Evolutionary conservation across 2,888 invertebrate genomes (phyloP).

Genomic region (Xanthorhoe designata): DNA sequence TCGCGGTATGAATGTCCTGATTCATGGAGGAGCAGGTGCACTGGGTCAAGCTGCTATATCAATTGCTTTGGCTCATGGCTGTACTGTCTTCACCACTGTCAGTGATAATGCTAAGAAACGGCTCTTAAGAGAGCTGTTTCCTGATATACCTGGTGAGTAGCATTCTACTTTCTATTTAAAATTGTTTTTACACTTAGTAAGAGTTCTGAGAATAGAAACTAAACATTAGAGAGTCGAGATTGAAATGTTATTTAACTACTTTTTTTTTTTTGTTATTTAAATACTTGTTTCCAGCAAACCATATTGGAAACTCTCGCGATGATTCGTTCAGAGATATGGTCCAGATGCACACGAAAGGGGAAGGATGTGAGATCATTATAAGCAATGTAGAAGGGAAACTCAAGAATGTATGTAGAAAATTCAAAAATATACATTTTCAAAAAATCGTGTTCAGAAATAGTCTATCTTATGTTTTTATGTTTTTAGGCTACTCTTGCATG

Average conservation of each 20-base stretch:
- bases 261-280: too few species aligned
- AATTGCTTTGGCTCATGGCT: conserved; percentile 59
- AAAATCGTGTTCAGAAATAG: too few species aligned
- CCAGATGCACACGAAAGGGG: conserved; percentile 51
- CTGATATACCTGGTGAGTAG: conserved; percentile 57
- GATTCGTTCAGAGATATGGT: conserved; percentile 61
- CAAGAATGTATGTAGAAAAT: conserved; percentile 53
- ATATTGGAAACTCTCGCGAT: conserved; percentile 67
- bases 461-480: too few species aligned
- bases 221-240: too few species aligned
- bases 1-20: conserved; percentile 43
- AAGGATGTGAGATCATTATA: conserved; percentile 61
- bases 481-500: conserved; percentile 40
- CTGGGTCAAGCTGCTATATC: conserved; percentile 70
- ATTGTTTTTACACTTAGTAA: neutral
- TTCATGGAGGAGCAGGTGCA: conserved; percentile 60
- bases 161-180: neutral
- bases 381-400: conserved; percentile 54
- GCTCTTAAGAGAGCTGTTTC: conserved; percentile 64
- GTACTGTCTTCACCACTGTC: conserved; percentile 68
- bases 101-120: conserved; percentile 63
- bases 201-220: neutral
- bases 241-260: neutral
- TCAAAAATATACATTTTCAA: too few species aligned
- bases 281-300: conserved; percentile 54